Base-by-base conservation (phyloP, 1,140 invertebrate genomes). In the Musca domestica region DNA sequence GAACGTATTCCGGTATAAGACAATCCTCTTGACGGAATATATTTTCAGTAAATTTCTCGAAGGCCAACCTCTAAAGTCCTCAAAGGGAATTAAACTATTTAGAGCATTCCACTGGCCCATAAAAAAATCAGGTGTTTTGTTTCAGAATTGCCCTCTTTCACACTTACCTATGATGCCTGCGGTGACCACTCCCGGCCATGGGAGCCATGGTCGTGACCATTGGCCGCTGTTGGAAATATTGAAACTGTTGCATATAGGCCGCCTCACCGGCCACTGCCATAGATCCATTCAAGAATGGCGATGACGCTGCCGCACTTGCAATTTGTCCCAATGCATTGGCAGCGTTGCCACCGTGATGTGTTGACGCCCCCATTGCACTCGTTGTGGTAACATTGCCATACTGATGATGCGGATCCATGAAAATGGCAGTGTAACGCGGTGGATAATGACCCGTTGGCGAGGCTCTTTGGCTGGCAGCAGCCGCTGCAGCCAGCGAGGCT, bases 401-500 rank as follows among this genome's bases (percentile, higher is more conserved):
- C 20, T 61, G 65, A 51, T 67, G 71, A 67, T 69, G 70, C 0
- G 61, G 67, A 68, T 77, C 76, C 20, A 75, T 25, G 63, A 74
- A 79, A 54, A 80, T 76, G 48, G 77, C 71, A 3, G 76, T 72
- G 34, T 80, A 79, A 19, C 79, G 77, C 2, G 77, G 76, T 61
- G 71, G 71, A 64, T 73, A 76, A 68, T 34, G 71, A 54, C 49
- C 67, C 2, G 19, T 41, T 5, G 27, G 49, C 10, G 27, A 66
- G 19, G 49, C 27, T 19, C 56, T n/a, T 61, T 61, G 56, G 23
- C 46, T 30, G 5, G 66, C 70, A 69, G 72, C 70, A 65, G 72
- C 71, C 69, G 72, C 66, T 47, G 70, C 69, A 17, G 51, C 68
- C n/a, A 48, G 9, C 20, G 71, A 20, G 23, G 65, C 66, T 46